These are phyloP conservation scores for Aptenodytes forsteri DNA, from an alignment of 2,113 vertebrate species.

Conservation along the genomic window DNA sequence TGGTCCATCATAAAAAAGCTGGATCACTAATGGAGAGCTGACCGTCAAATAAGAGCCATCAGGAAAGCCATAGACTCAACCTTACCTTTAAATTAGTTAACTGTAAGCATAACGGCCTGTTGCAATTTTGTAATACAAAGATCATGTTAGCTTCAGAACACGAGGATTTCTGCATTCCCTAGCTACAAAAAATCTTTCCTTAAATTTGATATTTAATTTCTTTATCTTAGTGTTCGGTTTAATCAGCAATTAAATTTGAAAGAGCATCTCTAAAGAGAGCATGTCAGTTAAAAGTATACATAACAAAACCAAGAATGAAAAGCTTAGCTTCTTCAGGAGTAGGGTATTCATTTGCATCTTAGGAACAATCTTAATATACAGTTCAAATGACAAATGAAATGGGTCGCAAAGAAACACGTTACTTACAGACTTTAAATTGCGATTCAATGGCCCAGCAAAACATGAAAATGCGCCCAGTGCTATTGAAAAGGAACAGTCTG, in stretches of 20 bases:
- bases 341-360: neutral
- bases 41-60: neutral
- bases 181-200: neutral
- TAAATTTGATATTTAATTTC: constrained; percentile 3
- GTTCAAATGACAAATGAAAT: constrained; percentile 73
- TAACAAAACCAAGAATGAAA: neutral
- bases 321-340: neutral
- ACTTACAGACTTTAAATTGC: constrained; percentile 47
- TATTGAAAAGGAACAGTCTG: constrained; percentile 78
- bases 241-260: neutral
- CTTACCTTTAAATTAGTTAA: neutral
- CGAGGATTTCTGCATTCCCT: neutral
- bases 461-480: constrained; percentile 74
- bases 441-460: constrained; percentile 76
- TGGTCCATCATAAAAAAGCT: neutral
- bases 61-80: constrained; percentile 20
- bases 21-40: neutral
- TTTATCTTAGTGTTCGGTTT: neutral
- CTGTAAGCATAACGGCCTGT: neutral
- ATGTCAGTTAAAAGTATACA: constrained; percentile 11
- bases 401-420: constrained; percentile 64
- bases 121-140: neutral
- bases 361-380: neutral
- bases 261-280: neutral
- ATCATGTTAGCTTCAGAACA: neutral